Percentiles rank a stretch among this genome's conserved stretches.
Evolutionary conservation across 64 coral and sea anemone species (phyloP).

Genomic region (Actinia tenebrosa): DNA sequence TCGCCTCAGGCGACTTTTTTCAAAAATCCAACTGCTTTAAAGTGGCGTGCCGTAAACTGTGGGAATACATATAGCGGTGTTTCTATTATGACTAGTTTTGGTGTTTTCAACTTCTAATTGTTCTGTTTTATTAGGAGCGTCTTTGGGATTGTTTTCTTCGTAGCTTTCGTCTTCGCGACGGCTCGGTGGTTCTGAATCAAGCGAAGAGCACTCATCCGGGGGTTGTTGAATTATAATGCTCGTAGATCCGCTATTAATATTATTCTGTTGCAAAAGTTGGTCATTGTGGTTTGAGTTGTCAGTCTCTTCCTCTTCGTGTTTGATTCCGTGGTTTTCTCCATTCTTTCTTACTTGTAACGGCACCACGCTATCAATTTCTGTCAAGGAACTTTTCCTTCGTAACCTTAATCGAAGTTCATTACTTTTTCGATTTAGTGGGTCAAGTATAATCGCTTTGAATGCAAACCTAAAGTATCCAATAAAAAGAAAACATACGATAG

Average conservation of each 20-base stretch:
- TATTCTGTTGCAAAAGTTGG: not conserved
- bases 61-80: not conserved
- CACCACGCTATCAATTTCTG: not conserved
- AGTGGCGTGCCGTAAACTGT: not conserved
- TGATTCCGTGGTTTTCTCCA: not conserved
- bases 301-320: not conserved
- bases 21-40: not conserved
- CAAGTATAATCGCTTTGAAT: conserved; percentile 46
- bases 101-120: not conserved
- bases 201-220: not conserved
- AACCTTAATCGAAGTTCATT: not conserved
- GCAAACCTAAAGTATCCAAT: conserved; percentile 55
- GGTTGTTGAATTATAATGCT: not conserved
- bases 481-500: conserved; percentile 56
- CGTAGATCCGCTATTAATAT: not conserved
- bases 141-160: not conserved
- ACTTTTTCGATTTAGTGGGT: not conserved
- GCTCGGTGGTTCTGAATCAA: not conserved
- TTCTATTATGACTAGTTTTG: not conserved
- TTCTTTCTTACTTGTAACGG: not conserved
- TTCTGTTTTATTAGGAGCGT: not conserved
- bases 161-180: not conserved
- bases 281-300: not conserved
- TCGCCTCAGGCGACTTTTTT: not conserved
- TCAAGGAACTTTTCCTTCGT: not conserved